Evolutionary conservation across 2,888 invertebrate species (phyloP), one percentile per base, ranked within the genome.

Genomic region (Rhaphigaster nebulosa): DNA sequence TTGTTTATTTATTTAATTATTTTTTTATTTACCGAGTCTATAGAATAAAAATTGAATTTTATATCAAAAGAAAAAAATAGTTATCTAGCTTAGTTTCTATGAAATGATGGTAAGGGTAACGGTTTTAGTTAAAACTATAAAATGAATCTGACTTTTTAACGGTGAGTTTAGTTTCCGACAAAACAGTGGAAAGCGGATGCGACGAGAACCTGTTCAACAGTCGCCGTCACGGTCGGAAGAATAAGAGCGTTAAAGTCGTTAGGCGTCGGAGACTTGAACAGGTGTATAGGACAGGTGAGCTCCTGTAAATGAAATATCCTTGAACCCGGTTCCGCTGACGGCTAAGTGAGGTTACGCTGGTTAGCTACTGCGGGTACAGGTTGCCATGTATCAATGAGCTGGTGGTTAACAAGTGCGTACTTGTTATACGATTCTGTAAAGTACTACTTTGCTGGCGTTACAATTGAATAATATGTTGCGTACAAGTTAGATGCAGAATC

Each of bases 181-280:
- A 65, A 65, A 65, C 29, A 5, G 65, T 15, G 18, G 29, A 65
- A 65, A 65, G 29, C 65, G 65, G 65, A 65, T 29, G 65, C 65
- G 0, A 65, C 0, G 41, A 80, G 41, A 41, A 45, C 80, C 80
- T 80, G 80, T 45, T 41, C 41, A 80, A 45, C 80, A 41, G 80
- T 10, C 23, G 38, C 80, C 41, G 80, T 80, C 41, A 80, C 41
- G 80, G 23, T 41, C 80, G 3, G 80, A 26, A 41, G 26, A 26
- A 38, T 38, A 80, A 80, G 80, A 41, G 41, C 80, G 80, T 80
- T 80, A 80, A 80, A 80, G 80, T 80, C 80, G 80, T 80, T 80
- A 80, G 41, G 41, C 80, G 41, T 23, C 13, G 80, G 80, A 41
- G 80, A 80, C 80, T 80, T 80, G 41, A 80, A 80, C 80, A 80